Percentiles rank a stretch among this genome's conserved stretches.
These are phyloP conservation scores for Umimayanthus kanabou DNA, from an alignment of 92 coral and sea anemone genomes.

Conservation along the genomic window DNA sequence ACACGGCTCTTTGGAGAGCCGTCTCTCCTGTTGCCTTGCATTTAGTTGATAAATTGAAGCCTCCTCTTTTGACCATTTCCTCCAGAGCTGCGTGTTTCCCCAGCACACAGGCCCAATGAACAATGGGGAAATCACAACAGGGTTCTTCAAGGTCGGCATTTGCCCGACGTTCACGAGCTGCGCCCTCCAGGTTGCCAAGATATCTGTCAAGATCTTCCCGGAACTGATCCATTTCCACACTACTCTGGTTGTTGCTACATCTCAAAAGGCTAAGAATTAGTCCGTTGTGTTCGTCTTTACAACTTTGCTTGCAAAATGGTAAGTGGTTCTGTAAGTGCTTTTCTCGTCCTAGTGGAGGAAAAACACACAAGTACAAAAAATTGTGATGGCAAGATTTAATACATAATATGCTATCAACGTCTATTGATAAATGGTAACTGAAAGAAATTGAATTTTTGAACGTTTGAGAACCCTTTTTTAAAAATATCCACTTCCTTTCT, in stretches of 20 bases:
- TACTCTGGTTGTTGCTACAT: neutral
- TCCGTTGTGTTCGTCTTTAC: neutral
- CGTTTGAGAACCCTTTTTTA: too few relatives aligned
- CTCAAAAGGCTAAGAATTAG: neutral
- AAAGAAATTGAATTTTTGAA: too few relatives aligned
- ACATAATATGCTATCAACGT: too few relatives aligned
- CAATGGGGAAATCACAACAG: conserved; percentile 3
- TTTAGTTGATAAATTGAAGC: neutral
- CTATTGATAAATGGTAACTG: too few relatives aligned
- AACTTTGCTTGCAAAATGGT: neutral
- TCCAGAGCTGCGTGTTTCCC: neutral
- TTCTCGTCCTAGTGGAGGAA: neutral
- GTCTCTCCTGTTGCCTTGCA: conserved; percentile 1
- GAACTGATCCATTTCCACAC: neutral
- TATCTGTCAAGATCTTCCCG: neutral
- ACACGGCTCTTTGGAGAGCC: conserved; percentile 3
- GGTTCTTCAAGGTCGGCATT: neutral
- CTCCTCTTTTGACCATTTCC: neutral
- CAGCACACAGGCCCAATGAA: conserved; percentile 3
- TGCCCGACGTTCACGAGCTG: neutral
- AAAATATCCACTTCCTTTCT: too few relatives aligned
- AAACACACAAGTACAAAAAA: too few relatives aligned
- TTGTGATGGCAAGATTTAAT: too few relatives aligned
- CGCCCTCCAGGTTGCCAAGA: neutral
- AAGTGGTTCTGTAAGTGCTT: neutral